phyloP scores from a whole-genome alignment of 2,797 vertebrate genomes.

The Notamacropus eugenii region DNA sequence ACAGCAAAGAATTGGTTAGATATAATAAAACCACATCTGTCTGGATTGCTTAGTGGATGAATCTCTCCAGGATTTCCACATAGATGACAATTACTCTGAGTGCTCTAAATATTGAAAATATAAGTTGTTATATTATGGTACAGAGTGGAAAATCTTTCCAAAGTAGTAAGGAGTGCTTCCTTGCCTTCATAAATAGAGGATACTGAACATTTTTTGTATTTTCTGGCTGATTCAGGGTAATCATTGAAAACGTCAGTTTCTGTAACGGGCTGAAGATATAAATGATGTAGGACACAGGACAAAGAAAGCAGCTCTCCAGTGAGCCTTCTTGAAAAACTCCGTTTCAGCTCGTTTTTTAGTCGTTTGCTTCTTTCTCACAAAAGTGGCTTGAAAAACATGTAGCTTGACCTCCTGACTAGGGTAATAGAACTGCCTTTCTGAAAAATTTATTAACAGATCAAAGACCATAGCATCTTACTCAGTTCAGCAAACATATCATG shows the following conservation, averaged over 20 bases:
- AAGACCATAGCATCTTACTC: neutral
- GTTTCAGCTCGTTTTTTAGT: neutral
- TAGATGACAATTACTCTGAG: slow-evolving; percentile 22
- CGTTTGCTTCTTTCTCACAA: neutral
- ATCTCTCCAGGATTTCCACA: slow-evolving; percentile 16
- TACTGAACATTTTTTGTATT: neutral
- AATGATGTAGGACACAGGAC: neutral
- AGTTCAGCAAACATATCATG: neutral
- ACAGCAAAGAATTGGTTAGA: neutral
- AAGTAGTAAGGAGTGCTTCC: neutral
- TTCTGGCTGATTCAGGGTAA: neutral
- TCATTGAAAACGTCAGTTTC: slow-evolving; percentile 18
- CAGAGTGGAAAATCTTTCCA: neutral
- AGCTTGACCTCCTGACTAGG: neutral
- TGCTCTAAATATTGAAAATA: neutral
- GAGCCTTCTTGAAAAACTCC: neutral
- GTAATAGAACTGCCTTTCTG: neutral
- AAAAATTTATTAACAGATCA: neutral
- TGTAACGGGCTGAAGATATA: slow-evolving; percentile 12
- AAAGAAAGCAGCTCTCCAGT: neutral
- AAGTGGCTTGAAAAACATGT: neutral
- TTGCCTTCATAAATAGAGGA: neutral
- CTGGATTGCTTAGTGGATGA: neutral
- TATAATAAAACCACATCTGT: neutral
- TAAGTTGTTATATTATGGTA: slow-evolving; percentile 8